Base-by-base conservation (phyloP, 1,140 invertebrate species). In the Propsilocerus akamusi region DNA sequence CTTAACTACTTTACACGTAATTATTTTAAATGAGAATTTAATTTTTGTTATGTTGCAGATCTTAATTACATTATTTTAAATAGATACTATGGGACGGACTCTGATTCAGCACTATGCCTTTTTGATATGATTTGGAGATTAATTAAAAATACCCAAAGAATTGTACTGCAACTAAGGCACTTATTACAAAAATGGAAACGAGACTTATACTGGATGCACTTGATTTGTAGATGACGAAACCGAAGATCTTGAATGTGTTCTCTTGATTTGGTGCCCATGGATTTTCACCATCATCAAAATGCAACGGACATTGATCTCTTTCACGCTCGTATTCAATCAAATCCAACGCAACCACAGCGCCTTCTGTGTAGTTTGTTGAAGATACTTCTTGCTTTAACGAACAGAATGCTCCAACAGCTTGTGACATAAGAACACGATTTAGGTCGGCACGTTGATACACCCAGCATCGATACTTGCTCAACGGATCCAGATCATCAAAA, bases 401-500 rank as follows among this genome's bases (percentile, higher is more conserved):
- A 67, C 94, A 97, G 56, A 83, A 92, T 1, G 93, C 83, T 22
- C 92, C 91, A 25, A 94, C 75, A 11, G 91, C 82, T 64, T 90
- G 81, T 3, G 89, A 93, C 84, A 93, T 86, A 2, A 88, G 67
- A 17, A 94, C 74, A 52, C 63, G 59, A 59, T 96, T 97, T 53
- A 96, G 76, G 74, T 96, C 93, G 23, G 89, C 81, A 58, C 94
- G 74, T 63, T 96, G 91, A 69, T 97, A 98, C 0, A 96, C 92
- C 94, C 94, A 98, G 64, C 94, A 98, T 56, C 92, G 77, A 65
- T 96, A 98, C 66, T 83, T 90, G 12, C 90, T 95, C 56, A 91
- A 87, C 0, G 94, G 86, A 74, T 98, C 94, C 53, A 96, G 71
- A 61, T 93, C 89, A 65, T 97, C 93, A 63, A 89, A 97, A 0